Evolutionary conservation across 2,797 vertebrate species (phyloP).

Genomic region (Epinephelus coioides): DNA sequence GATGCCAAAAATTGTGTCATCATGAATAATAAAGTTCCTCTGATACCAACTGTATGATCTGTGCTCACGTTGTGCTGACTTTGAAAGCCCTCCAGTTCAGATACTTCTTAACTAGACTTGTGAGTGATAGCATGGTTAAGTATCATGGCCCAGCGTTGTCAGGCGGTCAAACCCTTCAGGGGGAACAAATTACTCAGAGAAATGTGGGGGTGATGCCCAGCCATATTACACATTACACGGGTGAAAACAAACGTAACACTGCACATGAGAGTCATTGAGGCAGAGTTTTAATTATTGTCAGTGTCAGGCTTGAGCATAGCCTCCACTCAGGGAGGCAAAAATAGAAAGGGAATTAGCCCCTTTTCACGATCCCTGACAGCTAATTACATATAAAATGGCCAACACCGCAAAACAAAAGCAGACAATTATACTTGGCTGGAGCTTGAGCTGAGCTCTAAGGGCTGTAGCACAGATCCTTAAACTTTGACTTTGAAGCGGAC

Average conservation of each 20-base stretch:
- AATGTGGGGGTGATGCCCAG: constrained; percentile 55
- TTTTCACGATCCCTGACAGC: constrained; percentile 82
- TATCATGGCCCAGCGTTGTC: constrained; percentile 68
- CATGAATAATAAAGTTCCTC: constrained; percentile 52
- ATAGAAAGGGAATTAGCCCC: constrained; percentile 80
- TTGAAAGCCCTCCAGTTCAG: constrained; percentile 55
- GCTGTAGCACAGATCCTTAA: constrained; percentile 50
- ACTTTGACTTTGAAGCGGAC: constrained; percentile 57
- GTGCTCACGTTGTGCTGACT: constrained; percentile 41
- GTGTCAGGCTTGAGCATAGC: constrained; percentile 78
- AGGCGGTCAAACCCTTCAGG: constrained; percentile 74
- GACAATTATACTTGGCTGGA: constrained; percentile 72
- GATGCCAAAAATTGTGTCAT: constrained; percentile 38
- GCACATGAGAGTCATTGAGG: constrained; percentile 73
- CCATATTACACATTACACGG: constrained; percentile 71
- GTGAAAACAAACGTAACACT: constrained; percentile 76
- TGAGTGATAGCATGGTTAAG: constrained; percentile 76
- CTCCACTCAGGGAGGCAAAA: constrained; percentile 72
- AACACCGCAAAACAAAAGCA: constrained; percentile 79
- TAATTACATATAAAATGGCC: constrained; percentile 84
- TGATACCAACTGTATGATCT: constrained; percentile 21
- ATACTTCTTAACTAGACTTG: constrained; percentile 72
- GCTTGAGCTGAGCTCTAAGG: constrained; percentile 52
- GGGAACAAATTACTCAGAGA: constrained; percentile 77
- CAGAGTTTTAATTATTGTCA: constrained; percentile 84